These are phyloP conservation scores for Aplochiton taeniatus DNA, from an alignment of 2,797 vertebrate genomes.

Conservation along the genomic window DNA sequence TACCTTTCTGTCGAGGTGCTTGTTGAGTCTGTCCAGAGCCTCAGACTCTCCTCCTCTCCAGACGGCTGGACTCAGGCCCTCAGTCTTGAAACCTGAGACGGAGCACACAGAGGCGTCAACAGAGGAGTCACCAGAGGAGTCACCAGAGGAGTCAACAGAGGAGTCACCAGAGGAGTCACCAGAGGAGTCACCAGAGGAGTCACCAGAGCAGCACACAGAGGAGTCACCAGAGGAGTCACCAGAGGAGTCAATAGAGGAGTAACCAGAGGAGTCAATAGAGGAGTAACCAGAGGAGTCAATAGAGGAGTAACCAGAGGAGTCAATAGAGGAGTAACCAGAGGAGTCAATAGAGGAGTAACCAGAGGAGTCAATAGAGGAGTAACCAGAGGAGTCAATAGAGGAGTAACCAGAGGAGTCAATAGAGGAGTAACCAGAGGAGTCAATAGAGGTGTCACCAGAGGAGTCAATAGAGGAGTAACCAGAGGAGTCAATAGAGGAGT, in stretches of 20 bases:
- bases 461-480: too few species aligned
- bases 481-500: neutral
- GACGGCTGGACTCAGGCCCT: constrained; percentile 80
- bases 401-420: too few species aligned
- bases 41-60: constrained; percentile 94
- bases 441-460: too few species aligned
- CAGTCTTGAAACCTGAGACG: constrained; percentile 84
- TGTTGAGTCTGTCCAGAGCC: constrained; percentile 89
- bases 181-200: too few species aligned
- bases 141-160: neutral
- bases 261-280: neutral
- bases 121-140: neutral
- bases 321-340: too few species aligned
- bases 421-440: too few species aligned
- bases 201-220: too few species aligned
- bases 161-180: too few species aligned
- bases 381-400: neutral
- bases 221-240: neutral
- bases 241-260: neutral
- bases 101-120: constrained; percentile 5
- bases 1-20: constrained; percentile 97
- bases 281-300: too few species aligned
- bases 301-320: too few species aligned
- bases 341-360: neutral
- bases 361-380: neutral